Percentiles rank a stretch among this genome's conserved stretches.
Conservation (phyloP, 2,888 invertebrate species). For the Plagodis pulveraria region DNA sequence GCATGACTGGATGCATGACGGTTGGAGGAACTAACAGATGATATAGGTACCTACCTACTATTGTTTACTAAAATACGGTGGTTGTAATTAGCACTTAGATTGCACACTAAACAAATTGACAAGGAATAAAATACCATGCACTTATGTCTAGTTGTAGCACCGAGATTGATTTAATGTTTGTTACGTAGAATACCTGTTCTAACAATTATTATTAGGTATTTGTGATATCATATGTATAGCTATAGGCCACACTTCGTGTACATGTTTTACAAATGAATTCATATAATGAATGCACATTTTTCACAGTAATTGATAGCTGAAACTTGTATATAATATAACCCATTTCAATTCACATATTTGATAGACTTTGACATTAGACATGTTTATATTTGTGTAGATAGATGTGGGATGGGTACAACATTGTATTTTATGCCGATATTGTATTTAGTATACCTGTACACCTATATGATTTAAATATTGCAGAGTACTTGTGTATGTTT, state of each 20-base stretch:
- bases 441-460: slow-evolving; percentile 5
- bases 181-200: slow-evolving; percentile 5
- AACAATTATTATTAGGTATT: slow-evolving; percentile 1
- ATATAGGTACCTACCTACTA: slow-evolving; percentile 32
- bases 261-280: slow-evolving; percentile 6
- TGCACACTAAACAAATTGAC: slow-evolving; percentile 31
- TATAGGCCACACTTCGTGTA: background rate
- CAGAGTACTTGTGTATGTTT: too few relatives aligned
- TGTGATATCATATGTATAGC: too few relatives aligned
- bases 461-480: background rate
- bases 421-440: slow-evolving; percentile 16
- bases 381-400: slow-evolving; percentile 11
- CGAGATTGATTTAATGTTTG: slow-evolving; percentile 9
- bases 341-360: too few relatives aligned
- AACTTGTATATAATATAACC: too few relatives aligned
- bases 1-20: slow-evolving; percentile 66
- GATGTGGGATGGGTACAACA: slow-evolving; percentile 19
- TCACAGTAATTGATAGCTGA: too few relatives aligned
- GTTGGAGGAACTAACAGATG: slow-evolving; percentile 46
- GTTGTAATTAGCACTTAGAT: slow-evolving; percentile 31
- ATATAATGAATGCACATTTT: too few relatives aligned
- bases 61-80: slow-evolving; percentile 30
- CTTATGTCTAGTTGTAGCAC: slow-evolving; percentile 40
- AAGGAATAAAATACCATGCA: slow-evolving; percentile 73
- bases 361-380: background rate